phyloP scores from a whole-genome alignment of 2,113 vertebrate species.

The Sturnira hondurensis region DNA sequence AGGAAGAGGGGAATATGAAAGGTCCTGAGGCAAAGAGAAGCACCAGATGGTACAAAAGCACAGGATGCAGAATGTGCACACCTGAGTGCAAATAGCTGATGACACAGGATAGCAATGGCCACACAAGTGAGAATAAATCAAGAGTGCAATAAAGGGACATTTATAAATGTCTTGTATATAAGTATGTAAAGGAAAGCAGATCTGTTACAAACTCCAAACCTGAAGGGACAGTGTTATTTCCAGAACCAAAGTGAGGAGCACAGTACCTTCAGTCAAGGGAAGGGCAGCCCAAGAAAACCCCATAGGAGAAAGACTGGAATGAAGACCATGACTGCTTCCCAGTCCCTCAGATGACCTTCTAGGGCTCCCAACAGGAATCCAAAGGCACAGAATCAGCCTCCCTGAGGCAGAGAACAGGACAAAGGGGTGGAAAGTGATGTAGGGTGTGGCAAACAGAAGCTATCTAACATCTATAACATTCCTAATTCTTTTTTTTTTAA shows the following conservation, averaged over 20 bases:
- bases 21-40: no score
- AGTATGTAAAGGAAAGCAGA: neutral
- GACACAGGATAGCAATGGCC: neutral
- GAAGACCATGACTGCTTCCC: neutral
- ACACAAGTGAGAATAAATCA: neutral
- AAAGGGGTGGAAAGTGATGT: neutral
- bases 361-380: neutral
- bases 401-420: neutral
- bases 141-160: neutral
- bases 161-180: neutral
- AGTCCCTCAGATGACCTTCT: neutral
- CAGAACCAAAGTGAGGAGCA: neutral
- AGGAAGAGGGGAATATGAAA: neutral
- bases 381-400: neutral
- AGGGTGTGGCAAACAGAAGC: neutral
- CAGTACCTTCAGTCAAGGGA: neutral
- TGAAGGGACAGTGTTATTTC: neutral
- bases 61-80: rapidly evolving
- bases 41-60: neutral
- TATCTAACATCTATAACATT: neutral
- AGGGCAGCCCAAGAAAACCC: neutral
- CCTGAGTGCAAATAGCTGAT: neutral
- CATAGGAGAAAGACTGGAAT: neutral
- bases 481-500: no score
- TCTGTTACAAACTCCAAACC: neutral